phyloP scores from a whole-genome alignment of 2,113 vertebrate genomes.

The Rhizomys pruinosus region DNA sequence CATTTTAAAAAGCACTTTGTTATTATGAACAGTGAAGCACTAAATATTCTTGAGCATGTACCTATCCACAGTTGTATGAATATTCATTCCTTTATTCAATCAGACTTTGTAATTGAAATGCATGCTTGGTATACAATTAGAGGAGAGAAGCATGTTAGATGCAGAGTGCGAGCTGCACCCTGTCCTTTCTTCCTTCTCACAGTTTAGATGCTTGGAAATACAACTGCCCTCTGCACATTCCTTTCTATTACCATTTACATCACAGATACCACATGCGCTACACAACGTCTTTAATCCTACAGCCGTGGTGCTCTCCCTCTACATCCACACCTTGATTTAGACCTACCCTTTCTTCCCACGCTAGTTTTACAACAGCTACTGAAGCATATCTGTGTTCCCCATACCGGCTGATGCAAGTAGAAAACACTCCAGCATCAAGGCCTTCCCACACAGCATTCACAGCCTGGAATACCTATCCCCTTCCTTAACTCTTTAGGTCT shows the following conservation, averaged over 20 bases:
- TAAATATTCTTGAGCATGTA: constrained; percentile 17
- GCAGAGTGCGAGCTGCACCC: not conserved
- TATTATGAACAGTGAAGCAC: not conserved
- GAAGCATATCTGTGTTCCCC: not conserved
- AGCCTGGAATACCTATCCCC: not conserved
- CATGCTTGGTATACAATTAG: not conserved
- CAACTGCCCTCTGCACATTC: not conserved
- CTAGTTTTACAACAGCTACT: not conserved
- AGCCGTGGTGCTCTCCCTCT: not conserved
- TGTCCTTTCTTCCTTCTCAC: not conserved
- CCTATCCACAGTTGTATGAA: not conserved
- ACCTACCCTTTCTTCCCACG: not conserved
- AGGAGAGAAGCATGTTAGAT: not conserved
- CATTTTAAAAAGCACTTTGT: not conserved
- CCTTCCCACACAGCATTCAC: not conserved
- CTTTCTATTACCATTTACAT: not conserved
- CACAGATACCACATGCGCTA: not conserved
- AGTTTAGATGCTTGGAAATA: not conserved
- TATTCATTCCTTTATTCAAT: constrained; percentile 53
- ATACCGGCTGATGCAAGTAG: not conserved
- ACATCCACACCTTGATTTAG: not conserved
- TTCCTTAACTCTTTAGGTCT: not conserved
- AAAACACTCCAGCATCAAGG: not conserved
- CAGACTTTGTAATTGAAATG: constrained; percentile 47
- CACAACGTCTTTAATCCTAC: not conserved